Evolutionary conservation across 2,888 invertebrate species (phyloP).

Genomic region (Pardosa pseudoannulata): DNA sequence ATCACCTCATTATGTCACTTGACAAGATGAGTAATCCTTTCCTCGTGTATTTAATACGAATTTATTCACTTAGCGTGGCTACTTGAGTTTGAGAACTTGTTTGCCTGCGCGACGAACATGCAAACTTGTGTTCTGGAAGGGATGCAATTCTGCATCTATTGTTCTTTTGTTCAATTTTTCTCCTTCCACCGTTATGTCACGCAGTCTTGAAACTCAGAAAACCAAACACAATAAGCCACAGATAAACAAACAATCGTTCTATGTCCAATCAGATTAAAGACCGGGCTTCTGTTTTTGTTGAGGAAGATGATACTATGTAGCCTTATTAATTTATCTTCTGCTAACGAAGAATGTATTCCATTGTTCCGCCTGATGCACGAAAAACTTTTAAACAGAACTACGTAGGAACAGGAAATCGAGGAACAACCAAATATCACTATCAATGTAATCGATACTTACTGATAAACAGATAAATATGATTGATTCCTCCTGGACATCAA

Average conservation of each 20-base stretch:
- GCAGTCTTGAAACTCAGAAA: slow-evolving; percentile 18
- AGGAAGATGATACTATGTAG: slow-evolving; percentile 14
- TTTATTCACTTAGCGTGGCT: slow-evolving; percentile 51
- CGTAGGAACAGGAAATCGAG: background rate
- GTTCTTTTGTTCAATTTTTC: slow-evolving; percentile 45
- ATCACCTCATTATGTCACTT: background rate
- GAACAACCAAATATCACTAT: slow-evolving; percentile 6
- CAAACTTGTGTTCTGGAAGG: slow-evolving; percentile 55
- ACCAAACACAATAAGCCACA: slow-evolving; percentile 55
- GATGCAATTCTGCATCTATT: slow-evolving; percentile 39
- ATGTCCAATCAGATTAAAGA: slow-evolving; percentile 23
- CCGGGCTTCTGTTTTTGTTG: slow-evolving; percentile 25
- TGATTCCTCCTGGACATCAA: background rate
- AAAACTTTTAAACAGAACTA: background rate
- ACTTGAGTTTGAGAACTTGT: slow-evolving; percentile 20
- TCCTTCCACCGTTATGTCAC: slow-evolving; percentile 11
- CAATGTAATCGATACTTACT: background rate
- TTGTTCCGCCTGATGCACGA: slow-evolving; percentile 21
- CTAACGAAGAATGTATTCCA: slow-evolving; percentile 31
- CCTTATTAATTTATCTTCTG: slow-evolving; percentile 47
- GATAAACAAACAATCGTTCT: slow-evolving; percentile 56
- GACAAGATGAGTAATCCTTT: slow-evolving; percentile 26
- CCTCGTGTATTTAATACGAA: slow-evolving; percentile 42
- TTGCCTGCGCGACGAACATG: slow-evolving; percentile 47
- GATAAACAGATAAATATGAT: background rate